Evolutionary conservation across 2,888 invertebrate genomes (phyloP).

Genomic region (Digitonthophagus gazella): DNA sequence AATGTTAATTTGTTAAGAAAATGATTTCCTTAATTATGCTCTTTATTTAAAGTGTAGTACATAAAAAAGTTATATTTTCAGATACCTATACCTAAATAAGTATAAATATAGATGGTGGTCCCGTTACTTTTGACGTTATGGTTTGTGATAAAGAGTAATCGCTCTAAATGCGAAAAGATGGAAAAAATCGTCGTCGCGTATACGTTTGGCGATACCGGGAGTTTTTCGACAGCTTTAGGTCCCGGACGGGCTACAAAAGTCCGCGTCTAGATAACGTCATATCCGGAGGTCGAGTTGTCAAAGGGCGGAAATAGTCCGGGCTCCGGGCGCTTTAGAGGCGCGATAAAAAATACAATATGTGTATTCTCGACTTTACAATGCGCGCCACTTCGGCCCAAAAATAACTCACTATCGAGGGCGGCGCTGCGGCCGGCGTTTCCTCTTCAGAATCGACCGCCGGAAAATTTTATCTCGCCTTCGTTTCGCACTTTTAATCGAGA

Average conservation of each 20-base stretch:
- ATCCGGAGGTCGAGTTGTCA: conserved; percentile 52
- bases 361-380: conserved; percentile 33
- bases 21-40: no score
- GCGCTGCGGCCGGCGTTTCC: background rate
- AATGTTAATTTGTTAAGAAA: no score
- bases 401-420: conserved; percentile 24
- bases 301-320: conserved; percentile 50
- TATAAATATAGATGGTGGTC: no score
- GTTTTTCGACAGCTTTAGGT: conserved; percentile 35
- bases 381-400: conserved; percentile 27
- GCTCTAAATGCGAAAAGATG: background rate
- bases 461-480: background rate
- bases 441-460: background rate
- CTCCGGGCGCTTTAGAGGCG: conserved; percentile 44
- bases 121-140: no score
- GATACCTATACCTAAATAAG: no score
- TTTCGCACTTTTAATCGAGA: background rate
- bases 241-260: conserved; percentile 41
- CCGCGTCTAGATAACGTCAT: conserved; percentile 48
- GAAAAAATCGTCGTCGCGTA: background rate
- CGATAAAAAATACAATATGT: conserved; percentile 48
- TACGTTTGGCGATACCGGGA: conserved; percentile 1
- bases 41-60: no score
- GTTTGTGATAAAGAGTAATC: no score
- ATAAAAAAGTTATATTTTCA: no score